These are phyloP conservation scores for Varanus salvator DNA, from an alignment of 2,113 vertebrate genomes.

Conservation along the genomic window DNA sequence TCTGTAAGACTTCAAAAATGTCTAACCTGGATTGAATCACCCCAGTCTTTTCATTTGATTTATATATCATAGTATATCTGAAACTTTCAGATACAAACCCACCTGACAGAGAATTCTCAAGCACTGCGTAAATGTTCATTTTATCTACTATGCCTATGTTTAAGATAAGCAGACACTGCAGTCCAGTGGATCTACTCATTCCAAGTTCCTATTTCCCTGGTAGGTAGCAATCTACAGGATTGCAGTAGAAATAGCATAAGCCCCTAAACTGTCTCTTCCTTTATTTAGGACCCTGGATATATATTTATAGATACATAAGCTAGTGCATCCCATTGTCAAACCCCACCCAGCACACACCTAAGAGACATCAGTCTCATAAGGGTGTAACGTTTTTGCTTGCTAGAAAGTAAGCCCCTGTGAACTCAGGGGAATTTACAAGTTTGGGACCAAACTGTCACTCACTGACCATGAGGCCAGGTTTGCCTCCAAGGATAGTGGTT, in stretches of 20 bases:
- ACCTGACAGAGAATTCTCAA: not conserved
- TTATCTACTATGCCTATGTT: no score
- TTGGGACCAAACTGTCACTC: not conserved
- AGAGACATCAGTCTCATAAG: not conserved
- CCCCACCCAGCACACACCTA: not conserved
- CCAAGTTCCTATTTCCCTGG: no score
- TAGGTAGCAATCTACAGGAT: no score
- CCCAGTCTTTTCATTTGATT: no score
- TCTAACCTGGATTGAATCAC: not conserved
- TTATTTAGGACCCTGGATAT: not conserved
- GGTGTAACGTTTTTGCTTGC: not conserved
- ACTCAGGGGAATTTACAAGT: not conserved
- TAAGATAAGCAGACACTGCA: no score
- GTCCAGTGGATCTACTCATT: no score
- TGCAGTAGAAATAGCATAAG: not conserved
- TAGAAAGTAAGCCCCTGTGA: not conserved
- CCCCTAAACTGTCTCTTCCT: no score
- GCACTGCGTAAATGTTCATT: not conserved
- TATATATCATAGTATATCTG: not conserved
- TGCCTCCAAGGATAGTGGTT: not conserved
- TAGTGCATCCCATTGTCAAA: not conserved
- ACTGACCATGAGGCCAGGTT: not conserved
- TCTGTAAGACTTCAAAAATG: not conserved
- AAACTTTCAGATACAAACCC: not conserved
- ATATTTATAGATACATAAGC: not conserved